Conservation (phyloP, 2,113 vertebrate species). For the Aramus guarauna region DNA sequence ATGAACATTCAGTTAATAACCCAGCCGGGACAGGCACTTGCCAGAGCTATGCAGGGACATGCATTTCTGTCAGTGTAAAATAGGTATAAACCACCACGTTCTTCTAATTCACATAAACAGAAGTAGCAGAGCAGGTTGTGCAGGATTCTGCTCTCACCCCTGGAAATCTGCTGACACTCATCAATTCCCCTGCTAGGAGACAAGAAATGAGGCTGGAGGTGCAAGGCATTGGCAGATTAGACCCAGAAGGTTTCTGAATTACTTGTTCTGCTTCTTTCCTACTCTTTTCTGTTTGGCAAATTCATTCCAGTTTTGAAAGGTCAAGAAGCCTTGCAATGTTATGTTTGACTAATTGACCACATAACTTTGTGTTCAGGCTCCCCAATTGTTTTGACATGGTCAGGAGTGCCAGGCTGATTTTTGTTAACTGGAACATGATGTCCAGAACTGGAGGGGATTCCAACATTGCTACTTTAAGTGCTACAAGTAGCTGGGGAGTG, state of each 20-base stretch:
- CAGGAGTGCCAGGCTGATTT: not conserved
- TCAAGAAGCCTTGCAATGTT: not conserved
- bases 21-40: not conserved
- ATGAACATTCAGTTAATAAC: not conserved
- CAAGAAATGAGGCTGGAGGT: not conserved
- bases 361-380: not conserved
- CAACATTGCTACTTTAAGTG: not conserved
- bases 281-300: conserved; percentile 13
- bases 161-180: conserved; percentile 28
- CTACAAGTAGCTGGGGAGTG: not conserved
- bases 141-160: not conserved
- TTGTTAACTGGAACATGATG: not conserved
- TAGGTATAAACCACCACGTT: not conserved
- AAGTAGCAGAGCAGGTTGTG: not conserved
- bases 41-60: not conserved
- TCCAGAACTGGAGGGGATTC: not conserved
- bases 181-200: not conserved
- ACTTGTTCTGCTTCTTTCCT: conserved; percentile 45
- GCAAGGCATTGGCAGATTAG: not conserved
- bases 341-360: not conserved
- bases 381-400: not conserved
- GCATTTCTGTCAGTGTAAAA: not conserved
- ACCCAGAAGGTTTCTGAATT: conserved; percentile 1
- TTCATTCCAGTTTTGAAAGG: conserved; percentile 34
- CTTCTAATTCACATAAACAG: not conserved